These are phyloP conservation scores for Octopus sinensis DNA, from an alignment of 1,140 invertebrate genomes.

Conservation along the genomic window DNA sequence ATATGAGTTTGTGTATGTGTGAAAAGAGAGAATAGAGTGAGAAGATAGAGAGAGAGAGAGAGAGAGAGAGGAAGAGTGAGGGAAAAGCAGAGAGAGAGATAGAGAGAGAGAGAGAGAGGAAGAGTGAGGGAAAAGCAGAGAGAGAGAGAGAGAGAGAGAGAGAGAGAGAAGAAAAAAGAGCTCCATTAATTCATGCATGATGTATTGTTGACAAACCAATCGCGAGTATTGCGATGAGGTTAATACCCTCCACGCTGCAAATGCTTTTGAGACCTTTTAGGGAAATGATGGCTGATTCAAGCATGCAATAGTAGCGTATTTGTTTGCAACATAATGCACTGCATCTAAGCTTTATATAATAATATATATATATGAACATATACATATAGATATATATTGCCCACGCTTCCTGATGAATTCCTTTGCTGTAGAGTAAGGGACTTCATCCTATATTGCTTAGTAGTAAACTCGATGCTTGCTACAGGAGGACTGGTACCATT, in stretches of 20 bases:
- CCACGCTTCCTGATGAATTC: too few species aligned
- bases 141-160: background rate
- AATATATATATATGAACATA: too few species aligned
- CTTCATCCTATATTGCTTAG: too few species aligned
- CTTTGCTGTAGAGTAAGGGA: too few species aligned
- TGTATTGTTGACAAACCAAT: background rate
- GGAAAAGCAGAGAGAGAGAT: background rate
- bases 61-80: background rate
- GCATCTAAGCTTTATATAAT: too few species aligned
- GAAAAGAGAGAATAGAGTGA: background rate
- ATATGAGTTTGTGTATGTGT: background rate
- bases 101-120: background rate
- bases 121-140: background rate
- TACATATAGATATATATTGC: too few species aligned
- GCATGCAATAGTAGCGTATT: background rate
- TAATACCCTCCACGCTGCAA: constrained; percentile 18
- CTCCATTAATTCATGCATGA: background rate
- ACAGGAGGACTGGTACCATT: too few species aligned
- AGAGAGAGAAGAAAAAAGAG: background rate
- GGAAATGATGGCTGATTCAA: constrained; percentile 15
- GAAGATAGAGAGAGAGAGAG: background rate
- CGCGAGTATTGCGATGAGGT: background rate
- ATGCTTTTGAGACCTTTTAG: background rate
- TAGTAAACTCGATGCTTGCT: too few species aligned
- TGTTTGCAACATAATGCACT: background rate